phyloP scores from a whole-genome alignment of 2,888 invertebrate genomes.

The Phaonia tiefii region DNA sequence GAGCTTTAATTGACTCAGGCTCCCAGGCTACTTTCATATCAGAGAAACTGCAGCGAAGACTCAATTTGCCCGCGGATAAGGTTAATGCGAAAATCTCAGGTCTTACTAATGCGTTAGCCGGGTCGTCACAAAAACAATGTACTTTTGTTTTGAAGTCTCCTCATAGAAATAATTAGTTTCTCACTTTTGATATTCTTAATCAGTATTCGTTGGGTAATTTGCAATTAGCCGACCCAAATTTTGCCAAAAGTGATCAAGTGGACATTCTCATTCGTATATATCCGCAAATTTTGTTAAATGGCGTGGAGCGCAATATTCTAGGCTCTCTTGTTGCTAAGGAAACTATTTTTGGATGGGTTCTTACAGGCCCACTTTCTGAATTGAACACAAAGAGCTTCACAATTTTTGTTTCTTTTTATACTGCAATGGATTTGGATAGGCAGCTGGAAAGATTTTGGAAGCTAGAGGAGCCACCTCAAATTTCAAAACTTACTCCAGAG shows the following conservation, averaged over 20 bases:
- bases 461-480: slow-evolving; percentile 20
- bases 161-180: not conserved
- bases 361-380: not conserved
- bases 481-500: not conserved
- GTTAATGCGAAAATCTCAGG: not conserved
- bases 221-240: slow-evolving; percentile 18
- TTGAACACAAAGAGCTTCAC: not conserved
- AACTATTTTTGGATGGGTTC: slow-evolving; percentile 18
- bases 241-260: slow-evolving; percentile 12
- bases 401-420: not conserved
- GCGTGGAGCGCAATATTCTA: slow-evolving; percentile 4
- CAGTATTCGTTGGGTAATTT: not conserved
- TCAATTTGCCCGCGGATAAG: not conserved
- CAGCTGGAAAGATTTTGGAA: slow-evolving; percentile 32
- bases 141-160: not conserved
- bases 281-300: slow-evolving; percentile 16
- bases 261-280: slow-evolving; percentile 21
- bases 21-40: slow-evolving; percentile 33
- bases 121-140: slow-evolving; percentile 22
- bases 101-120: not conserved
- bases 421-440: slow-evolving; percentile 1
- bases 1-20: slow-evolving; percentile 45
- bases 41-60: slow-evolving; percentile 8
- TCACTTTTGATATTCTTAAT: not conserved
- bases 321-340: slow-evolving; percentile 29